A percentile compares a stretch with the other conserved stretches of the same genome.
Evolutionary conservation across 1,140 invertebrate species (phyloP).

Genomic region (Zaprionus kolodkinae): DNA sequence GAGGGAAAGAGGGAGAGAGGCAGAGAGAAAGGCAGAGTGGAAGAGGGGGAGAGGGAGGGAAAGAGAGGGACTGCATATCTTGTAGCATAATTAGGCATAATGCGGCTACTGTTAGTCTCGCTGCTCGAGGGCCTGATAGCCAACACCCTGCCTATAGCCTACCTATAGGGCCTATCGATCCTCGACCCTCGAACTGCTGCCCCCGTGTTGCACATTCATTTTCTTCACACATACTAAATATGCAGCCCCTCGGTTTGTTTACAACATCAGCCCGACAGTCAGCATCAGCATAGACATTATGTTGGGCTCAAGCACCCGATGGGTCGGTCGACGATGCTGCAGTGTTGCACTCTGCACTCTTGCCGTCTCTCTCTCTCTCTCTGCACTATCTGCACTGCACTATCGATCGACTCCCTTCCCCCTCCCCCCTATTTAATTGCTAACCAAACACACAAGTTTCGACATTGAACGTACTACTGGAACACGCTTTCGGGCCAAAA

Average conservation of each 20-base stretch:
- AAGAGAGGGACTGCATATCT: neutral
- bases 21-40: neutral
- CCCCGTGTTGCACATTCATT: constrained; percentile 66
- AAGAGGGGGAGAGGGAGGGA: neutral
- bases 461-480: constrained; percentile 19
- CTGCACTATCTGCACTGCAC: neutral
- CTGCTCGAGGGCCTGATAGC: neutral
- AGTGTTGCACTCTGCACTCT: constrained; percentile 6
- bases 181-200: neutral
- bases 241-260: constrained; percentile 66
- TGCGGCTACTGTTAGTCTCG: constrained; percentile 67
- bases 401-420: constrained; percentile 1
- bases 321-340: constrained; percentile 2
- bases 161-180: neutral
- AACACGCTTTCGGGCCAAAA: constrained; percentile 15
- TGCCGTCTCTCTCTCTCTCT: neutral
- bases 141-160: constrained; percentile 19
- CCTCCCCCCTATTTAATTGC: constrained; percentile 54
- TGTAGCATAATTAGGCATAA: constrained; percentile 63
- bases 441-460: constrained; percentile 67
- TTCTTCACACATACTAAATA: constrained; percentile 80
- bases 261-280: constrained; percentile 62
- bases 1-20: neutral
- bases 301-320: constrained; percentile 19
- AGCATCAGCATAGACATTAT: constrained; percentile 48